These are phyloP conservation scores for Drosophila lowei DNA, from an alignment of 1,140 invertebrate species.

Conservation along the genomic window DNA sequence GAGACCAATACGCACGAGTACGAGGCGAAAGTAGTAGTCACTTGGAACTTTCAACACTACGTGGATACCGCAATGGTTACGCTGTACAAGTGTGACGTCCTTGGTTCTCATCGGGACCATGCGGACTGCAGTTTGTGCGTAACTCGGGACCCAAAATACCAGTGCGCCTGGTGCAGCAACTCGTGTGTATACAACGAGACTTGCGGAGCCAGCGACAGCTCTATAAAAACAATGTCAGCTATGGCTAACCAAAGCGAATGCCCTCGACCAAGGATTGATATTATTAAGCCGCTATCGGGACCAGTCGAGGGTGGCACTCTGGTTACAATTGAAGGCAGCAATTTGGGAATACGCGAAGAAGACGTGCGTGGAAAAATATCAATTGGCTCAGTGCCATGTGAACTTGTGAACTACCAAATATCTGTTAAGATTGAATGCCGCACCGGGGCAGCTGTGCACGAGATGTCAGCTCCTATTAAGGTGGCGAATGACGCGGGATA, in stretches of 20 bases:
- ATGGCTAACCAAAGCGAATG: constrained; percentile 89
- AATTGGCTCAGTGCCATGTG: constrained; percentile 95
- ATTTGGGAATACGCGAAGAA: constrained; percentile 94
- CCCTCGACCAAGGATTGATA: constrained; percentile 95
- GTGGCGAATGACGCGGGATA: constrained; percentile 95
- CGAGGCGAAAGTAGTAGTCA: constrained; percentile 93
- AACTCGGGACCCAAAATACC: constrained; percentile 92
- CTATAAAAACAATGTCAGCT: constrained; percentile 1
- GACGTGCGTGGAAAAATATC: constrained; percentile 96
- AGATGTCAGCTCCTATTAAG: constrained; percentile 91
- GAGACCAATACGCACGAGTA: constrained; percentile 93
- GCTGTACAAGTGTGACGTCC: constrained; percentile 96
- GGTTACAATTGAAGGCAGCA: constrained; percentile 97
- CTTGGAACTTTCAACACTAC: constrained; percentile 96
- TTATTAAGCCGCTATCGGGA: constrained; percentile 96
- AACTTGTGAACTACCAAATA: constrained; percentile 94
- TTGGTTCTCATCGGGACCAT: constrained; percentile 95
- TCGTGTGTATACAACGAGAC: constrained; percentile 93
- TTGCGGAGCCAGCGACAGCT: constrained; percentile 84
- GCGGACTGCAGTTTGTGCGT: constrained; percentile 97
- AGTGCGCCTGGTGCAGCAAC: constrained; percentile 96
- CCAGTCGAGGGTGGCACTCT: constrained; percentile 98
- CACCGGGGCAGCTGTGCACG: constrained; percentile 90
- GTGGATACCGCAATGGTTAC: constrained; percentile 95
- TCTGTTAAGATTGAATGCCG: constrained; percentile 95